Evolutionary conservation across 2,113 vertebrate genomes (phyloP), one percentile per base, ranked within the genome.

Genomic region (Rhinoderma darwinii): DNA sequence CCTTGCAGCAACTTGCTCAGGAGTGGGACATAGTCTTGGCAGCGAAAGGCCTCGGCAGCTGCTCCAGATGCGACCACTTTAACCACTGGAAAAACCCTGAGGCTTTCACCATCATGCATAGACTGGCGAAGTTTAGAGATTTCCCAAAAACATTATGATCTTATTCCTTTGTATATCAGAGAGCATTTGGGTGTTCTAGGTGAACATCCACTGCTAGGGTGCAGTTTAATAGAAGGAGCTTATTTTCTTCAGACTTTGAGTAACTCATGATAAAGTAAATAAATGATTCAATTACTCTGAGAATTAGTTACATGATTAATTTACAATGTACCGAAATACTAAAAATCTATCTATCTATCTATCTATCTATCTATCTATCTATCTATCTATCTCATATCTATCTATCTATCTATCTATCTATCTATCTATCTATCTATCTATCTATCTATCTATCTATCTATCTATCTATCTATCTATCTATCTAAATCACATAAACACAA

Each of bases 61-160:
- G 66, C 51, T 66, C 77, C 77, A 85, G 88, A 81, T 85, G 76
- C 74, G 68, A 56, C 75, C 77, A 66, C 83, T 73, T 72, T 79
- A 88, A 84, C 87, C 83, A 37, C 82, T 88, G 87, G 82, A 88
- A 88, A 82, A 74, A 74, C 86, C 86, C 86, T n/a, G 39, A 75
- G 86, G 86, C 86, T 50, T 22, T 82, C 50, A 63, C 79, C 72
- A 72, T 61, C 77, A 82, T 73, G 43, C 37, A 74, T 47, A 56
- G 85, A 87, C 85, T 82, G 72, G 86, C 61, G 43, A 61, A 32
- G 83, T 10, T 66, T 66, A 78, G 44, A 82, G 51, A 87, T 50
- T 82, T 87, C 78, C 59, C 50, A 77, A 44, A 74, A 44, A 74
- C 82, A 54, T 56, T 84, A 44, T 82, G 32, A 43, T 61, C 20